phyloP scores from a whole-genome alignment of 2,888 invertebrate genomes.

The Lithosia quadra region DNA sequence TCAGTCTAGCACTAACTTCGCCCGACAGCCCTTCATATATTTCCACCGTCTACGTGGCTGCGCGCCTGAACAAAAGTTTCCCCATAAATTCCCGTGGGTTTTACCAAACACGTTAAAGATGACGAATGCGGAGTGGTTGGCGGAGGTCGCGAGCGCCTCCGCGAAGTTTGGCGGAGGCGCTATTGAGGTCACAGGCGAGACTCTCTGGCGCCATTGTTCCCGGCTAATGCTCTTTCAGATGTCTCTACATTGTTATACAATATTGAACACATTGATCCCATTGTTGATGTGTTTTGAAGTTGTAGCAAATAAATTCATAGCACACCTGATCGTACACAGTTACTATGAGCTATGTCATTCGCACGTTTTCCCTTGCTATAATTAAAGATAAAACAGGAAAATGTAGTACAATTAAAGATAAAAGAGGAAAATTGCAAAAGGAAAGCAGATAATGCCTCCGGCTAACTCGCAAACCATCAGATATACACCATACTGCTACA shows the following conservation, averaged over 20 bases:
- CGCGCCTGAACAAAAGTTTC: slow-evolving; percentile 8
- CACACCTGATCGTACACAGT: neutral
- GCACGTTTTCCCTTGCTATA: neutral
- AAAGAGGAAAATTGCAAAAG: too few species aligned
- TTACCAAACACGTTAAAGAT: slow-evolving; percentile 24
- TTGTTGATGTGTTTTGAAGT: slow-evolving; percentile 1
- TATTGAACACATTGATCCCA: slow-evolving; percentile 5
- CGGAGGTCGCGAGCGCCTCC: slow-evolving; percentile 28
- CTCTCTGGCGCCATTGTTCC: slow-evolving; percentile 24
- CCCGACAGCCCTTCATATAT: neutral
- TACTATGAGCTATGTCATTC: too few species aligned
- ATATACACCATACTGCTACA: too few species aligned
- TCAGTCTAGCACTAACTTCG: too few species aligned
- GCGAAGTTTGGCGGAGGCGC: slow-evolving; percentile 23
- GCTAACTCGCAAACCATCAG: too few species aligned
- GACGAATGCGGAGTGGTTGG: slow-evolving; percentile 30
- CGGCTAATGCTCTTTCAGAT: slow-evolving; percentile 14
- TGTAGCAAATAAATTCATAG: neutral
- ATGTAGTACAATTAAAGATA: too few species aligned
- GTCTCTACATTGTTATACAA: slow-evolving; percentile 7
- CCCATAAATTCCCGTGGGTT: slow-evolving; percentile 14
- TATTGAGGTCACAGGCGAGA: slow-evolving; percentile 29
- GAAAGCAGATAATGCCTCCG: too few species aligned
- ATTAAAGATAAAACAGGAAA: neutral
- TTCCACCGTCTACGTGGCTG: neutral